Conservation (phyloP, 2,797 vertebrate species). For the Dendrocincla tyrannina region DNA sequence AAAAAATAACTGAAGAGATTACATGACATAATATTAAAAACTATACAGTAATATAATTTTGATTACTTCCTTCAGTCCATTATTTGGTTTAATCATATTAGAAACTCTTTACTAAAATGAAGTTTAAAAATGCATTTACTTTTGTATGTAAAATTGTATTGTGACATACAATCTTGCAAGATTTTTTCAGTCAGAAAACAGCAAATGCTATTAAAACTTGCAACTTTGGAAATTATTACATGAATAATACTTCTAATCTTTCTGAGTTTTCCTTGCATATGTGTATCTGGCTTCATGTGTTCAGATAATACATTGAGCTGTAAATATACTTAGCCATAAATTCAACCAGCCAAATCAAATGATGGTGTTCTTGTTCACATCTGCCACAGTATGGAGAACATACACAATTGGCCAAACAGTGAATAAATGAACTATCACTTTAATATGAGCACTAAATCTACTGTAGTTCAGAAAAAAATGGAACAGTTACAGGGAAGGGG, state of each 20-base stretch:
- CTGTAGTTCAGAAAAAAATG: not conserved
- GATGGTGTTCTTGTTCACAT: fast-evolving
- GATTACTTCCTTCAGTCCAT: not conserved
- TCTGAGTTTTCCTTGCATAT: not conserved
- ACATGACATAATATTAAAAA: not conserved
- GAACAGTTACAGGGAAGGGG: not conserved
- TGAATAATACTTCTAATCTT: not conserved
- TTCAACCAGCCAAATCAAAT: not conserved
- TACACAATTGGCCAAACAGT: not conserved
- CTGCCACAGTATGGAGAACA: not conserved
- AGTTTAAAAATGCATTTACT: not conserved
- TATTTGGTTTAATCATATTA: not conserved
- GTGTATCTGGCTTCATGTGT: not conserved
- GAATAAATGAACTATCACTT: not conserved
- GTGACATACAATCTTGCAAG: not conserved
- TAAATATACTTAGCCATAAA: not conserved
- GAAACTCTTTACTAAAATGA: not conserved
- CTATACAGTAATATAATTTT: no score
- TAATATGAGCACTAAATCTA: not conserved
- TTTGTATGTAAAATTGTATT: not conserved
- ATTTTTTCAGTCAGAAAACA: not conserved
- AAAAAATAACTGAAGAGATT: not conserved
- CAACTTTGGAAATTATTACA: not conserved
- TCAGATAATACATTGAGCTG: not conserved
- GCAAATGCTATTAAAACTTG: not conserved